Base-by-base conservation (phyloP, 1,140 invertebrate genomes). In the Euwallacea fornicatus region DNA sequence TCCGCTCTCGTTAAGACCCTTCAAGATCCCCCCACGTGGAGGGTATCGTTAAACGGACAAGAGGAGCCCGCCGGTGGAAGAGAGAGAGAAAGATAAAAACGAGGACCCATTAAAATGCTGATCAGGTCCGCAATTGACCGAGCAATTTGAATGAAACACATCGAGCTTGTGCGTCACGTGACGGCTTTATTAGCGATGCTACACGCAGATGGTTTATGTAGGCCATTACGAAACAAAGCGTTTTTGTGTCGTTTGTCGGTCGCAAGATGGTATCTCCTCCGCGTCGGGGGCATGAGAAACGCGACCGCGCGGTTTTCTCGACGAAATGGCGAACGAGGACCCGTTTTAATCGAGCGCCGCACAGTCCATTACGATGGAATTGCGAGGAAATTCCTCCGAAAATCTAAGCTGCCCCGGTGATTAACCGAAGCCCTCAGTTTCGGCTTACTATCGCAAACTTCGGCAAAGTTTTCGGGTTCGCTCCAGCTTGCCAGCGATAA, bases 81-180 rank as follows among this genome's bases (percentile, higher is more conserved):
- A 33, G 21, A 8, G 50, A 53, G 50, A 11, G 50, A 53, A 8
- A 11, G 15, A 53, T 11, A n/a, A n/a, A 15, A 53, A 53, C 50
- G 15, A 6, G 50, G 11, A 53, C 9, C 33, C 60, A 62, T 62
- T 62, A 62, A 46, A 62, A 62, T 62, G 60, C 60, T 62, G 60
- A 62, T 44, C 60, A 44, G 41, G 60, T 42, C 42, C 7, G 55
- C 60, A 62, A 62, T 62, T 62, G 60, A 62, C 41, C 60, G 42
- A 62, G 13, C 41, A 62, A 62, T 62, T 62, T 62, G 42, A 62
- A 62, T 62, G 44, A 62, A 62, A 62, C 60, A 62, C 60, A 62
- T 62, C 60, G n/a, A 62, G 41, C 41, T 47, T 47, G 10, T 47
- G 55, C 13, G 55, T 58, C 55, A 63, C 44, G 21, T 46, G 61